Evolutionary conservation across 2,797 vertebrate genomes (phyloP).

Genomic region (Arctocebus calabarensis): DNA sequence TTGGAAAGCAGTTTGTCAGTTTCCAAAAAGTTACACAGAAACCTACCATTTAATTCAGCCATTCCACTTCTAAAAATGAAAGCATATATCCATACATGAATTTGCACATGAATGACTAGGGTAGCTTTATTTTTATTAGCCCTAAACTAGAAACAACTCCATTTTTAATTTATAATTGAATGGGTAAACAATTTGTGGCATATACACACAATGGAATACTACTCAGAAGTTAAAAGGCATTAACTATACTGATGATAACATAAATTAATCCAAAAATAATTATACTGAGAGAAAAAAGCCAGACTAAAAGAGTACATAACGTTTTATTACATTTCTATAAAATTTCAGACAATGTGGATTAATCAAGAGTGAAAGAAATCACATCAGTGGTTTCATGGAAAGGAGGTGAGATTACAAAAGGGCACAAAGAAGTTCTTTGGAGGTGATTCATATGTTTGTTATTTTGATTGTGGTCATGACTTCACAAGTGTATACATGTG

Average conservation of each 20-base stretch:
- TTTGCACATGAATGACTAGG: not conserved
- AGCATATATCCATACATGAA: not conserved
- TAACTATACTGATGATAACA: not conserved
- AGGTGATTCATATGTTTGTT: not conserved
- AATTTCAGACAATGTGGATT: not conserved
- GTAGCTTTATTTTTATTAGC: not conserved
- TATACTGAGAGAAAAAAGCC: not conserved
- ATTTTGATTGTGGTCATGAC: not conserved
- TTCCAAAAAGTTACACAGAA: not conserved
- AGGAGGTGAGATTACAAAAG: not conserved
- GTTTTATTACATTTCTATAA: not conserved
- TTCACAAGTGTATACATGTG: not conserved
- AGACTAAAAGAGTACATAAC: not conserved
- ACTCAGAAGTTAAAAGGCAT: not conserved
- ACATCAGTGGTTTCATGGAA: not conserved
- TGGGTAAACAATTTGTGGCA: not conserved
- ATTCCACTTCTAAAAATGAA: not conserved
- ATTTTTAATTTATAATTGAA: not conserved
- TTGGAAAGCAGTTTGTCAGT: not conserved
- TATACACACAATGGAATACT: not conserved
- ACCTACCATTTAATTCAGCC: not conserved
- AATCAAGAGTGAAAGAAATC: not conserved
- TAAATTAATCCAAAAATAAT: constrained; percentile 42
- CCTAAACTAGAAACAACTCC: not conserved
- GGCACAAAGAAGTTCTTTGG: not conserved